phyloP scores from a whole-genome alignment of 2,797 vertebrate genomes.

The Ataeniobius toweri region DNA sequence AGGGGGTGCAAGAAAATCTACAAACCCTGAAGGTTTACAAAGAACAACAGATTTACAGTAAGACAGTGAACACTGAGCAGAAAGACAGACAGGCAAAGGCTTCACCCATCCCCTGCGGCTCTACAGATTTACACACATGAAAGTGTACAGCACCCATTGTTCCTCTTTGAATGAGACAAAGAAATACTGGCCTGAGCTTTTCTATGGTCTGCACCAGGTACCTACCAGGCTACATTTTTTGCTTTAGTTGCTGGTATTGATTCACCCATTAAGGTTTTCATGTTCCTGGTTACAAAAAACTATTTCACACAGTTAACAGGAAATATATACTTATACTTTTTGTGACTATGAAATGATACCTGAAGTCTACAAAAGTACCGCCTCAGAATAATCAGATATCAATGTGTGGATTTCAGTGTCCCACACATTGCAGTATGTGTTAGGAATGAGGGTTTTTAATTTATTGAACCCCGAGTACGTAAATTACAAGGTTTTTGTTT shows the following conservation, averaged over 20 bases:
- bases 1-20: constrained; percentile 24
- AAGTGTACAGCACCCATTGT: constrained; percentile 43
- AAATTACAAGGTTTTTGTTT: not conserved
- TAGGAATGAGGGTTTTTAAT: not conserved
- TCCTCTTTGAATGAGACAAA: constrained; percentile 32
- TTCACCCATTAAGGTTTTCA: not conserved
- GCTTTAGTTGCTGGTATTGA: constrained; percentile 2
- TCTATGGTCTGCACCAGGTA: constrained; percentile 18
- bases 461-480: not conserved
- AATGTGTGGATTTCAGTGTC: not conserved
- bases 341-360: not conserved
- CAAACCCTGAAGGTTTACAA: constrained; percentile 44
- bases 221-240: not conserved
- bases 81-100: constrained; percentile 40
- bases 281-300: not conserved
- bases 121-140: constrained; percentile 52
- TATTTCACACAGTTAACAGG: not conserved
- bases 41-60: constrained; percentile 31
- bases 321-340: not conserved
- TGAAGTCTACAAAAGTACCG: not conserved
- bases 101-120: constrained; percentile 36
- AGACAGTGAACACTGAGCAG: constrained; percentile 39
- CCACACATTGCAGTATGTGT: not conserved
- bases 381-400: constrained; percentile 8
- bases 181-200: constrained; percentile 4